Base-by-base conservation (phyloP, 2,888 invertebrate species). In the Autographa gamma region DNA sequence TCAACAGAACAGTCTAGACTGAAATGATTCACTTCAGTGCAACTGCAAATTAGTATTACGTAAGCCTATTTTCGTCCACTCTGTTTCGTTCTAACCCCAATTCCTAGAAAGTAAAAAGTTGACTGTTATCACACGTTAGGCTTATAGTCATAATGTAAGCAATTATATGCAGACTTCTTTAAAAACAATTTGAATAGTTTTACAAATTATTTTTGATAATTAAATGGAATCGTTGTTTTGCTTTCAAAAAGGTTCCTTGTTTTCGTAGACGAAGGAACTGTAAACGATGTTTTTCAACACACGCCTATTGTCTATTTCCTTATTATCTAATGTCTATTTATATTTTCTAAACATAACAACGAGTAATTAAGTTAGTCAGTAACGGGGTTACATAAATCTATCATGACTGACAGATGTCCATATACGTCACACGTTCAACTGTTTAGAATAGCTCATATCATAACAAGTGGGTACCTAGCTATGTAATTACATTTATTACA, bases 401-500 rank as follows among this genome's bases (percentile, higher is more conserved):
- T 75, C 72, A 66, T 41, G 38, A 34, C 43, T 68, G 68, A 78
- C 76, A 81, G 56, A 83, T 76, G 79, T 72, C 65, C 75, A 65
- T 32, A 14, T 69, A 59, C 64, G 71, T 71, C 69, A 71, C 65
- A 70, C 56, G 62, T 41, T 58, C 71, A 48, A 63, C 67, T 80
- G 68, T 76, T 75, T 65, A 71, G 67, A 66, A 48, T 69, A 63
- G 67, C 48, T 73, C 63, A 67, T 75, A 74, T 73, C 73, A 76
- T 69, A 73, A 62, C 74, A 63, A 48, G 48, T 48, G n/a, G 48
- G 48, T 65, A 56, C 63, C 71, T 65, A 56, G 62, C 71, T 67
- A 66, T 79, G 75, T 81, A 79, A 82, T 85, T 77, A 82, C 69
- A 77, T 38, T 38, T 38, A 14, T 14, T 41, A 41, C 43, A 43